A percentile compares a stretch with the other conserved stretches of the same genome.
Conservation (phyloP, 2,888 invertebrate genomes). For the Anarsia innoxiella region DNA sequence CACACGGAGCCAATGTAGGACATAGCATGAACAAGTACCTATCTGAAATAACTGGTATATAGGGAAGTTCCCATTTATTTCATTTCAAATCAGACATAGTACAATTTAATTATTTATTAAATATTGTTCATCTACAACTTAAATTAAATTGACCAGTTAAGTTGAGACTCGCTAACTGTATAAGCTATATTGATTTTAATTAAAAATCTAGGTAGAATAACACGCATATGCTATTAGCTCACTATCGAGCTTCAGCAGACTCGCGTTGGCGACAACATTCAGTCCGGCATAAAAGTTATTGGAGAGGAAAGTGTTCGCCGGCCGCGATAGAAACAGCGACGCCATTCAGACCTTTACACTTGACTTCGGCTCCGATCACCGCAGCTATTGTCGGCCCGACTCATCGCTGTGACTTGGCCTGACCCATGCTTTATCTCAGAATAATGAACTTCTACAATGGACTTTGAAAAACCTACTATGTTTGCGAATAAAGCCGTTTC, state of each 20-base stretch:
- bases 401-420: conserved; percentile 13
- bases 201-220: no score
- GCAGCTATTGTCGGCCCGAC: conserved; percentile 19
- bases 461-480: conserved; percentile 10
- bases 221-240: no score
- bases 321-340: conserved; percentile 23
- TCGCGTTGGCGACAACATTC: conserved; percentile 16
- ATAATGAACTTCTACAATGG: conserved; percentile 20
- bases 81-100: no score
- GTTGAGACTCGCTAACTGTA: no score
- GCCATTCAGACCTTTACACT: conserved; percentile 28
- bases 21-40: no score
- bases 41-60: no score
- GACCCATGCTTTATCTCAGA: conserved; percentile 19
- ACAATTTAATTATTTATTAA: no score
- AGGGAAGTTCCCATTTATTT: no score
- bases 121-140: no score
- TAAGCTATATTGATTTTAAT: no score
- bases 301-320: conserved; percentile 20
- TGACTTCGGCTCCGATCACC: conserved; percentile 24
- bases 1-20: no score
- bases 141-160: no score
- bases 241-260: conserved; percentile 19
- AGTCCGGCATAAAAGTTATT: conserved; percentile 28
- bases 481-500: conserved; percentile 9